Conservation (phyloP, 23 tunicate genomes). For the Corella eumyota region DNA sequence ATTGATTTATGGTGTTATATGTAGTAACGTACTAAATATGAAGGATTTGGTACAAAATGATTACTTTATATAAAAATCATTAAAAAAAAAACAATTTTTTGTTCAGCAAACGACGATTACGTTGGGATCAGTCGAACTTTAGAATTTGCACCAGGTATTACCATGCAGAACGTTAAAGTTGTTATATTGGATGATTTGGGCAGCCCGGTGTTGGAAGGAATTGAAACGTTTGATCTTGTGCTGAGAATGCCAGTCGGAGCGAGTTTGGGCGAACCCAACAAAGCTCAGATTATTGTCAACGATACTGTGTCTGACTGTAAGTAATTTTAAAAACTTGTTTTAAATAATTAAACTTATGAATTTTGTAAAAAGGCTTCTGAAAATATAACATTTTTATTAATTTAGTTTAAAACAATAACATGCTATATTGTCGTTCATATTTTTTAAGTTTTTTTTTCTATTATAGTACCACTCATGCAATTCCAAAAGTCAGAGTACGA, state of each 20-base stretch:
- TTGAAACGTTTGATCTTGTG: slow-evolving; percentile 77
- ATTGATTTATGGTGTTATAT: too few relatives aligned
- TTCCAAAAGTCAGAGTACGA: slow-evolving; percentile 47
- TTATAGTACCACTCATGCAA: slow-evolving; percentile 76
- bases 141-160: slow-evolving; percentile 79
- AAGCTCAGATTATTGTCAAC: slow-evolving; percentile 56
- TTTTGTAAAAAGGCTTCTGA: not conserved
- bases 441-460: not conserved
- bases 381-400: not conserved
- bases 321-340: slow-evolving; percentile 10
- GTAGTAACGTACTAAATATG: too few relatives aligned
- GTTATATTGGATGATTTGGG: slow-evolving; percentile 92
- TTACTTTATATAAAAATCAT: too few relatives aligned
- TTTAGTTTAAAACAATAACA: not conserved
- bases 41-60: too few relatives aligned
- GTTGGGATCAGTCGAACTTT: slow-evolving; percentile 88
- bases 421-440: not conserved
- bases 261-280: slow-evolving; percentile 70
- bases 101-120: slow-evolving; percentile 73
- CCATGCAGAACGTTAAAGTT: slow-evolving; percentile 59
- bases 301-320: slow-evolving; percentile 75
- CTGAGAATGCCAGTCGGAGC: slow-evolving; percentile 73
- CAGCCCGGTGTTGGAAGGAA: slow-evolving; percentile 78
- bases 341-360: not conserved
- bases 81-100: too few relatives aligned